Evolutionary conservation across 2,113 vertebrate species (phyloP).

Genomic region (Sinocyclocheilus grahami): DNA sequence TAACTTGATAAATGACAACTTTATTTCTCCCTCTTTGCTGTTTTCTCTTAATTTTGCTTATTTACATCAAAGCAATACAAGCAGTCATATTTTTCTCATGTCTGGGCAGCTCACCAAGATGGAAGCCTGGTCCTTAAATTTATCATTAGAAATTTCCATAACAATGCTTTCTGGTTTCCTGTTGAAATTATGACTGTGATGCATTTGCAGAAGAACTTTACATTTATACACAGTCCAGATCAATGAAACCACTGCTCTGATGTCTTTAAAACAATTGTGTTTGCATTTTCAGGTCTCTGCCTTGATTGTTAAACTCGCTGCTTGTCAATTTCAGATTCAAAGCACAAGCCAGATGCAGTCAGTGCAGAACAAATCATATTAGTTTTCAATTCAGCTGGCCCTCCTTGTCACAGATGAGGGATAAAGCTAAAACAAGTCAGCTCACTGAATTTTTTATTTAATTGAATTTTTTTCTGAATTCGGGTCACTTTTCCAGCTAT

Average conservation of each 20-base stretch:
- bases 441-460: background rate
- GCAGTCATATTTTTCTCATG: constrained; percentile 45
- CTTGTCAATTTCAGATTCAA: constrained; percentile 22
- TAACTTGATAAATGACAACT: background rate
- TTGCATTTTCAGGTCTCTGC: constrained; percentile 48
- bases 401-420: background rate
- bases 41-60: background rate
- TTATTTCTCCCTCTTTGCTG: background rate
- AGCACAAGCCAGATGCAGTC: constrained; percentile 1
- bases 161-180: constrained; percentile 62
- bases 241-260: background rate
- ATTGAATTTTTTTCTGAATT: background rate
- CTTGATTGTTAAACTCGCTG: constrained; percentile 25
- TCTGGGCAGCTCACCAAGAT: constrained; percentile 58
- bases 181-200: constrained; percentile 63
- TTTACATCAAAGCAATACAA: constrained; percentile 42
- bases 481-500: background rate
- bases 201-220: constrained; percentile 60
- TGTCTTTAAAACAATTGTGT: constrained; percentile 42
- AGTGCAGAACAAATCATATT: constrained; percentile 43
- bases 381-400: constrained; percentile 42
- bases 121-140: constrained; percentile 61
- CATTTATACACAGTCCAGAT: constrained; percentile 54
- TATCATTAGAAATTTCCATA: constrained; percentile 64
- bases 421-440: constrained; percentile 18